Conservation (phyloP, 2,113 vertebrate species). For the Monopterus albus region DNA sequence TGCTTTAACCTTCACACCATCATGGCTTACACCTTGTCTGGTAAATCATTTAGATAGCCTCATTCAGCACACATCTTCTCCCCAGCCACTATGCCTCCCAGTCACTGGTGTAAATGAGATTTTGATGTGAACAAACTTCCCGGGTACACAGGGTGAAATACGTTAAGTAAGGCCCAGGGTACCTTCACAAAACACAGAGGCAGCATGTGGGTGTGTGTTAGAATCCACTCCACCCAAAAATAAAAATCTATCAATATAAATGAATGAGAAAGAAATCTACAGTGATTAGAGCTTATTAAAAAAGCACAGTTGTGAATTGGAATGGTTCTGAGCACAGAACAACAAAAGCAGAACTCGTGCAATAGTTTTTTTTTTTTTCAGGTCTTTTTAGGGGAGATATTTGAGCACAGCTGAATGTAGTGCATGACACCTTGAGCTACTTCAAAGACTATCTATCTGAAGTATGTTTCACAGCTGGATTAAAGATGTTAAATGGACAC, state of each 20-base stretch:
- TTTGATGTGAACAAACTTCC: slow-evolving; percentile 54
- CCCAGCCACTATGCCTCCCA: slow-evolving; percentile 20
- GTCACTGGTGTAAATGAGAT: slow-evolving; percentile 45
- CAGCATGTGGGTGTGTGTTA: slow-evolving; percentile 20
- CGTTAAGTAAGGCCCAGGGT: slow-evolving; percentile 2
- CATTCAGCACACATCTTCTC: slow-evolving; percentile 40
- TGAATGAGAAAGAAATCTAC: background rate
- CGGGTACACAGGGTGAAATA: slow-evolving; percentile 24
- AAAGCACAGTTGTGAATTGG: slow-evolving; percentile 40
- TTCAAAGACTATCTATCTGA: slow-evolving; percentile 37
- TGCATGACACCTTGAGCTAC: slow-evolving; percentile 38
- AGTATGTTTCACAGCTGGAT: slow-evolving; percentile 58
- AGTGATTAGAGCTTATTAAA: slow-evolving; percentile 49
- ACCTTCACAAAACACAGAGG: slow-evolving; percentile 16
- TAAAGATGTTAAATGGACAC: slow-evolving; percentile 49
- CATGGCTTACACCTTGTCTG: slow-evolving; percentile 31
- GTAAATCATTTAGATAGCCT: slow-evolving; percentile 61
- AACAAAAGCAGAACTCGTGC: slow-evolving; percentile 32
- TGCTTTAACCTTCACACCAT: slow-evolving; percentile 53
- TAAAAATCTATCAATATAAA: slow-evolving; percentile 32
- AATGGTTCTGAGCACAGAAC: slow-evolving; percentile 23
- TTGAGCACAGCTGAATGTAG: slow-evolving; percentile 36
- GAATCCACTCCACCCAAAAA: slow-evolving; percentile 14
- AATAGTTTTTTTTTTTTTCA: slow-evolving; percentile 35
- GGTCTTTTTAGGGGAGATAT: slow-evolving; percentile 37